phyloP scores from a whole-genome alignment of 2,797 vertebrate genomes.

The Pipistrellus pygmaeus region DNA sequence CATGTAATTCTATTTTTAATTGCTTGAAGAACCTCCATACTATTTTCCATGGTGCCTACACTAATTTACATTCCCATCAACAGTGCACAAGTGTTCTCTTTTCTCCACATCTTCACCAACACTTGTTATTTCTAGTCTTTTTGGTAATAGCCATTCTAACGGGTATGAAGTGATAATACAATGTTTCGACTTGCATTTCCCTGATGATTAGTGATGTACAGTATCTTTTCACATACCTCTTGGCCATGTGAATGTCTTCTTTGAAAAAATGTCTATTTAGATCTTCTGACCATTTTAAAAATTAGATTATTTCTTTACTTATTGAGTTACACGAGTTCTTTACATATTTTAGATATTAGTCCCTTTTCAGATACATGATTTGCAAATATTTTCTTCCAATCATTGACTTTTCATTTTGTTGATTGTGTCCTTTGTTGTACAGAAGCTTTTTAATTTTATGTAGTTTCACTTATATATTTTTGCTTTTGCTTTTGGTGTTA shows the following conservation, averaged over 20 bases:
- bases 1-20: not conserved
- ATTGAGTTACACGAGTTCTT: not conserved
- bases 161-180: not conserved
- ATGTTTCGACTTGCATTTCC: not conserved
- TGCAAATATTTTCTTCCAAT: not conserved
- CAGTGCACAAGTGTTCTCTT: not conserved
- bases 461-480: not conserved
- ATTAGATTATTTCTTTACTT: not conserved
- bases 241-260: not conserved
- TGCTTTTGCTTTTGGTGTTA: not conserved
- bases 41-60: not conserved
- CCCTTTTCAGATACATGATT: not conserved
- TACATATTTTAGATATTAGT: not conserved
- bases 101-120: not conserved
- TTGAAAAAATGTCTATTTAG: not conserved
- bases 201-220: not conserved
- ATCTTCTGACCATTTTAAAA: not conserved
- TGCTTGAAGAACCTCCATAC: not conserved
- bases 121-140: not conserved
- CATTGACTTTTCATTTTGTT: not conserved
- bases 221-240: not conserved
- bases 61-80: not conserved
- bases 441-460: not conserved
- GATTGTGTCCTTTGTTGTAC: not conserved
- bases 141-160: not conserved